phyloP scores from a whole-genome alignment of 1,140 invertebrate species.

The Hyposmocoma kahamanoa region DNA sequence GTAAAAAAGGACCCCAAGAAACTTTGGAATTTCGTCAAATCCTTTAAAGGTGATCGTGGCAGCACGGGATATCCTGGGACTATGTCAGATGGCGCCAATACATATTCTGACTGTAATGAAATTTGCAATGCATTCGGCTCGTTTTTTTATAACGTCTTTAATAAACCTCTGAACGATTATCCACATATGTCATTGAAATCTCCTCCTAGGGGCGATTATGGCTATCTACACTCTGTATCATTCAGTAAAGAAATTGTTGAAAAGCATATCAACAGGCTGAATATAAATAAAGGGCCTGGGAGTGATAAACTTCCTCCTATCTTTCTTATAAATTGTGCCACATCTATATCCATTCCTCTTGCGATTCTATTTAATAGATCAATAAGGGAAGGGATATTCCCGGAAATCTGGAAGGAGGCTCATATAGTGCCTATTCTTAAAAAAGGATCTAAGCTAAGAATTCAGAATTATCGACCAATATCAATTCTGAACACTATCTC shows the following conservation, averaged over 20 bases:
- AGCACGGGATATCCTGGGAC: neutral
- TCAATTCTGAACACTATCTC: neutral
- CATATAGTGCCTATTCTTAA: neutral
- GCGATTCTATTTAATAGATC: slow-evolving; percentile 35
- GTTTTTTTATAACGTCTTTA: neutral
- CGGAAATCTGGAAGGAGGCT: neutral
- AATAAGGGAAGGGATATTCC: neutral
- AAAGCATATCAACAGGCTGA: neutral
- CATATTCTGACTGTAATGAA: neutral
- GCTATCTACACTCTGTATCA: neutral
- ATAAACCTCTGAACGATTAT: neutral
- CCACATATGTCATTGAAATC: neutral
- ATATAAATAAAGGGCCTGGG: neutral
- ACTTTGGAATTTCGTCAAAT: neutral
- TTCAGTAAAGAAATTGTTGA: neutral
- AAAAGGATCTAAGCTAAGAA: neutral
- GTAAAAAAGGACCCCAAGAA: neutral
- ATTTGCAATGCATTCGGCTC: neutral
- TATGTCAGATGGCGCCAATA: neutral
- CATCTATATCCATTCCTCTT: neutral
- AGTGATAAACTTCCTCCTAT: neutral
- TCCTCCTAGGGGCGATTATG: neutral
- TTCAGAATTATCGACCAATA: neutral
- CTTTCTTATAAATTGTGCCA: neutral
- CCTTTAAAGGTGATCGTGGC: neutral